These are phyloP conservation scores for Andrena bucephala DNA, from an alignment of 2,888 invertebrate genomes.

Conservation along the genomic window DNA sequence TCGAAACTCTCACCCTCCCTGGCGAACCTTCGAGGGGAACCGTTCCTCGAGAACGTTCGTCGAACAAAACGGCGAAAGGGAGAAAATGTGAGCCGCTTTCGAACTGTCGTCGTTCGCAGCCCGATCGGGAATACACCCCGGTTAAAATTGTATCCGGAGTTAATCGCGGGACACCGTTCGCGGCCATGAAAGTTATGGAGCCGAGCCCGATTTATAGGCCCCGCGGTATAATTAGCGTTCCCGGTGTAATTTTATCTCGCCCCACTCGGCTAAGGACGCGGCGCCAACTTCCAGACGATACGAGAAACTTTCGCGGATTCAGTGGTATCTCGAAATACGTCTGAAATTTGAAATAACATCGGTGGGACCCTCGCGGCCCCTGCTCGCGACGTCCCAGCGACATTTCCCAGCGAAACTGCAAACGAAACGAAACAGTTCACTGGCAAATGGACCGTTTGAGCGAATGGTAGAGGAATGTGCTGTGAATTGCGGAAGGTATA, in stretches of 20 bases:
- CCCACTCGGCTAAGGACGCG: background rate
- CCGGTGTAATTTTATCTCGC: conserved; percentile 14
- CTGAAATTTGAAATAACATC: conserved; percentile 29
- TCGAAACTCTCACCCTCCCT: conserved; percentile 13
- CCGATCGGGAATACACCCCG: conserved; percentile 10
- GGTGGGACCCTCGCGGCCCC: background rate
- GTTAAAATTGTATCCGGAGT: background rate
- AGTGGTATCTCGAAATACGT: conserved; percentile 9
- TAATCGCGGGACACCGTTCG: background rate
- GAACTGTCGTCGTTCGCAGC: background rate
- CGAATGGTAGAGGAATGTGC: background rate
- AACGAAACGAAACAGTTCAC: conserved; percentile 6
- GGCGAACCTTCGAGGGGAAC: background rate
- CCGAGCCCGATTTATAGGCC: background rate
- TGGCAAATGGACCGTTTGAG: background rate
- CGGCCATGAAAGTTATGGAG: background rate
- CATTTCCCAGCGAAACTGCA: background rate
- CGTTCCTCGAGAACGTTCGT: background rate
- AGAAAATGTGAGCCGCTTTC: background rate
- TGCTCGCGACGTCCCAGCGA: background rate
- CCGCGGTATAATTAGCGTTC: conserved; percentile 9
- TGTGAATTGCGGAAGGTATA: background rate
- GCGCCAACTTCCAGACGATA: conserved; percentile 15
- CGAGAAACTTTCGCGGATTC: background rate
- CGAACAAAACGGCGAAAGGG: background rate